These are phyloP conservation scores for Apogon talboti DNA, from an alignment of 2,797 vertebrate species.

Conservation along the genomic window DNA sequence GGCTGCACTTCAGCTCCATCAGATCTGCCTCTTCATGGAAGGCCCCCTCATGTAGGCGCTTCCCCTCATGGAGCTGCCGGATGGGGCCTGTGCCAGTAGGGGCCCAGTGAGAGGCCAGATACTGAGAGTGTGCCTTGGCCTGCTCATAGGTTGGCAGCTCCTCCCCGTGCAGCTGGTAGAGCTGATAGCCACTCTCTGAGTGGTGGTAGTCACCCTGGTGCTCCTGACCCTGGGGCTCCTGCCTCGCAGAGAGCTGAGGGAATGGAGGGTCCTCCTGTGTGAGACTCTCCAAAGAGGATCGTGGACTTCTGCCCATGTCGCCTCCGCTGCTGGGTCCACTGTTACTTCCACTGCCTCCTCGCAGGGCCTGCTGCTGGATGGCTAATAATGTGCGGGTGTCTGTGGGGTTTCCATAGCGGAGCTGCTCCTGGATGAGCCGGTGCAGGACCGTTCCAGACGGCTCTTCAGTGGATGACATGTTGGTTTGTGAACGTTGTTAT, in stretches of 20 bases:
- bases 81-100: constrained; percentile 49
- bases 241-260: constrained; percentile 92
- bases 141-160: constrained; percentile 96
- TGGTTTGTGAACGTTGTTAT: constrained; percentile 33
- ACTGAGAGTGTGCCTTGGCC: constrained; percentile 94
- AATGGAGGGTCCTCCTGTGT: constrained; percentile 89
- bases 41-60: constrained; percentile 59
- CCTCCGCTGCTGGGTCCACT: constrained; percentile 85
- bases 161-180: constrained; percentile 89
- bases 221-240: constrained; percentile 98
- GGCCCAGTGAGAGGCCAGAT: constrained; percentile 86
- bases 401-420: constrained; percentile 96
- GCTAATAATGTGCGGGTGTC: constrained; percentile 95
- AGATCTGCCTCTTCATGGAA: constrained; percentile 85
- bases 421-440: constrained; percentile 98
- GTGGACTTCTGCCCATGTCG: constrained; percentile 84
- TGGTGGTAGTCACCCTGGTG: constrained; percentile 92
- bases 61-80: constrained; percentile 62
- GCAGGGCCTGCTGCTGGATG: constrained; percentile 91
- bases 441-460: constrained; percentile 96
- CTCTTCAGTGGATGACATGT: constrained; percentile 95
- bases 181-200: constrained; percentile 88
- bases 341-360: constrained; percentile 83
- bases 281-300: constrained; percentile 91
- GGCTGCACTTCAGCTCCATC: constrained; percentile 88